phyloP scores from a whole-genome alignment of 1,140 invertebrate genomes.

The Gryon sp. region DNA sequence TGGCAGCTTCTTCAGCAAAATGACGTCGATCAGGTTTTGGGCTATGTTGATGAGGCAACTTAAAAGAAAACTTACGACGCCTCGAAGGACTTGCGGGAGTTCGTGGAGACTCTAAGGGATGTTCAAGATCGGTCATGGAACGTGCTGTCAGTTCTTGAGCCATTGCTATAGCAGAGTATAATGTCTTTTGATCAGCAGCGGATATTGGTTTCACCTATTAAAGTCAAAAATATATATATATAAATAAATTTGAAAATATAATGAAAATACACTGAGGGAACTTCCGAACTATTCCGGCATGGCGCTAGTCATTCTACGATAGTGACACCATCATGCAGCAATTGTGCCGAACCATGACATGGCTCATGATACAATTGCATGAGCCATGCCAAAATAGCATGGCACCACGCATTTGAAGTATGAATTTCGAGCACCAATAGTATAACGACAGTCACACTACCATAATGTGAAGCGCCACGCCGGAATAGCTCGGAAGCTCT shows the following conservation, averaged over 20 bases:
- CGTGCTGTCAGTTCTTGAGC: slow-evolving; percentile 94
- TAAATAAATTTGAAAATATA: background rate
- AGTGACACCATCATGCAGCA: too few species aligned
- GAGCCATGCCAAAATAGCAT: too few species aligned
- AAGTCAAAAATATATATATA: slow-evolving; percentile 39
- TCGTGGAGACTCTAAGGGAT: slow-evolving; percentile 82
- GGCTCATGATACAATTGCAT: too few species aligned
- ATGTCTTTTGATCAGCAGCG: slow-evolving; percentile 93
- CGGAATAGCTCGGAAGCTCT: too few species aligned
- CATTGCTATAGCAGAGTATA: slow-evolving; percentile 95
- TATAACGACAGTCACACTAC: too few species aligned
- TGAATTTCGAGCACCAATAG: too few species aligned
- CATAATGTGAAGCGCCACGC: too few species aligned
- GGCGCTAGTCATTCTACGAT: too few species aligned
- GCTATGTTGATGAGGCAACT: slow-evolving; percentile 85
- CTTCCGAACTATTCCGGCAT: too few species aligned
- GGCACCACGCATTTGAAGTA: too few species aligned
- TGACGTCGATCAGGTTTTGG: slow-evolving; percentile 87
- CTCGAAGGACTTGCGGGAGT: slow-evolving; percentile 88
- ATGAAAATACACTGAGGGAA: too few species aligned
- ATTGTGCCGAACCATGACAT: too few species aligned
- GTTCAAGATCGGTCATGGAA: slow-evolving; percentile 91
- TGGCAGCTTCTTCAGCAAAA: slow-evolving; percentile 93
- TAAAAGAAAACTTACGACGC: slow-evolving; percentile 93
- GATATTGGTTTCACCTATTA: slow-evolving; percentile 95